Percentiles rank a stretch among this genome's conserved stretches.
These are phyloP conservation scores for Podarcis muralis DNA, from an alignment of 2,113 vertebrate species.

Conservation along the genomic window DNA sequence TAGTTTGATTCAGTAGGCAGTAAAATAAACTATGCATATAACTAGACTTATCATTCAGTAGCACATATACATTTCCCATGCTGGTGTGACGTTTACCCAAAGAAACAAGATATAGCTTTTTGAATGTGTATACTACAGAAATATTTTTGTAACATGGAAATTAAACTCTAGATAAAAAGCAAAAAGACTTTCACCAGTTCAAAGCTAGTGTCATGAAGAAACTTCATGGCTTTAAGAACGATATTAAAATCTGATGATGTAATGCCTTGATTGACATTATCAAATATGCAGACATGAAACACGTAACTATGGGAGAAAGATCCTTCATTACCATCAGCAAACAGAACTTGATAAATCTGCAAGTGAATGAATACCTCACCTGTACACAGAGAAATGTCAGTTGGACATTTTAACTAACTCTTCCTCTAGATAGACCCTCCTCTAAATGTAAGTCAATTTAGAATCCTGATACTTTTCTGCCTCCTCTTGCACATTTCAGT, in stretches of 20 bases:
- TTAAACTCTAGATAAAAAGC: constrained; percentile 59
- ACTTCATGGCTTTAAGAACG: constrained; percentile 38
- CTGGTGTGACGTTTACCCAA: constrained; percentile 71
- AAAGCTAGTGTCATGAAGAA: constrained; percentile 41
- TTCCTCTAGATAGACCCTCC: not conserved
- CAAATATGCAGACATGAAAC: constrained; percentile 45
- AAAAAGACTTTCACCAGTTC: constrained; percentile 51
- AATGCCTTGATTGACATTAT: constrained; percentile 10
- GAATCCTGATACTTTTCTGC: constrained; percentile 30
- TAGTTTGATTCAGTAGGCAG: constrained; percentile 72
- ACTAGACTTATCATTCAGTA: constrained; percentile 50
- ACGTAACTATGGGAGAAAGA: constrained; percentile 13
- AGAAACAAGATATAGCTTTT: constrained; percentile 74
- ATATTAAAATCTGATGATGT: constrained; percentile 34
- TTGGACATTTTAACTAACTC: constrained; percentile 1
- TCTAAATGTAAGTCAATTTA: constrained; percentile 31
- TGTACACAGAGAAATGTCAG: constrained; percentile 34
- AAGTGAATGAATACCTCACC: constrained; percentile 53
- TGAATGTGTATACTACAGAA: constrained; percentile 69
- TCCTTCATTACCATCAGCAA: constrained; percentile 19
- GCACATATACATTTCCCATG: constrained; percentile 50
- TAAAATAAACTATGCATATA: constrained; percentile 77
- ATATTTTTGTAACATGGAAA: constrained; percentile 59
- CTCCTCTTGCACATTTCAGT: constrained; percentile 45
- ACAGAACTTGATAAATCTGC: not conserved